Evolutionary conservation across 2,113 vertebrate species (phyloP).

Genomic region (Tupaia chinensis): DNA sequence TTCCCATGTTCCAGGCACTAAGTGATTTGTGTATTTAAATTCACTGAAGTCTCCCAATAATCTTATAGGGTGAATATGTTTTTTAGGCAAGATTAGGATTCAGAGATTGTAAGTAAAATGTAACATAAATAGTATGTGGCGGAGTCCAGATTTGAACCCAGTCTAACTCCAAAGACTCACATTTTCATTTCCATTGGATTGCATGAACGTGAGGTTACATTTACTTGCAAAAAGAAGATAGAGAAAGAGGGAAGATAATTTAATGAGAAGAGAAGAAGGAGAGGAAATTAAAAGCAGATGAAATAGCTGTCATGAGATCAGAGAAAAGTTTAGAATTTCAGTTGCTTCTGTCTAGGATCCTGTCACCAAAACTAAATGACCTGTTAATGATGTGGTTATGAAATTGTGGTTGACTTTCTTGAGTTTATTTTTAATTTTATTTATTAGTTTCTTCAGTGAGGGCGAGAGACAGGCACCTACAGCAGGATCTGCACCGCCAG

Average conservation of each 20-base stretch:
- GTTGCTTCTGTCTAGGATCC: not conserved
- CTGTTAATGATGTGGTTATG: not conserved
- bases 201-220: not conserved
- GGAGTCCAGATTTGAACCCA: not conserved
- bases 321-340: not conserved
- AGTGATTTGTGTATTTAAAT: not conserved
- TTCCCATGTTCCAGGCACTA: not conserved
- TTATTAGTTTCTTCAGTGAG: no score
- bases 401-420: not conserved
- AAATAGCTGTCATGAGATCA: not conserved
- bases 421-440: no score
- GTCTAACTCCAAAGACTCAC: not conserved
- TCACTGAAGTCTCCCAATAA: not conserved
- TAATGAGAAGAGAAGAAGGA: not conserved
- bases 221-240: not conserved
- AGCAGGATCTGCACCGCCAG: no score
- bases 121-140: not conserved
- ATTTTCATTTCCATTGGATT: not conserved
- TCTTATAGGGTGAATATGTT: not conserved
- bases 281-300: not conserved
- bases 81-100: slow-evolving; percentile 17
- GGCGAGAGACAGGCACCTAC: no score
- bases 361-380: not conserved
- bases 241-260: not conserved
- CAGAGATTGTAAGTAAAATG: not conserved